These are phyloP conservation scores for Agrotis exclamationis DNA, from an alignment of 2,888 invertebrate genomes.

Conservation along the genomic window DNA sequence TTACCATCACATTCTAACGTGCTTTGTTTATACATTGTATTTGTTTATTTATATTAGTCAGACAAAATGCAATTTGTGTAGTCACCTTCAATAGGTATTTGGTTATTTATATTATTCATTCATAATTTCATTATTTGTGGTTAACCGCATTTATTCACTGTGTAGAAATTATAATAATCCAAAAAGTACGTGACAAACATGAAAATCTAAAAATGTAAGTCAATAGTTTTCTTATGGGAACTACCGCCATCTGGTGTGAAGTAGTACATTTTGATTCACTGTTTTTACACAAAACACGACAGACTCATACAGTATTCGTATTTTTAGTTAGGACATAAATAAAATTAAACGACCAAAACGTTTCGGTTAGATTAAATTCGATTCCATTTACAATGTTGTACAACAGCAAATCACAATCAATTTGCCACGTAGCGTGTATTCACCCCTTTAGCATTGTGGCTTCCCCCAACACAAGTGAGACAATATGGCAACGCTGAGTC, in stretches of 20 bases:
- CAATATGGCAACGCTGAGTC: conserved; percentile 90
- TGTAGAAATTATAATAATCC: neutral
- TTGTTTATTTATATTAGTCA: neutral
- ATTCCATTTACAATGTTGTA: conserved; percentile 80
- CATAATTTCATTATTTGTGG: conserved; percentile 1
- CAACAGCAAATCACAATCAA: conserved; percentile 85
- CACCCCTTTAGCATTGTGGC: conserved; percentile 82
- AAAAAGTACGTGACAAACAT: neutral
- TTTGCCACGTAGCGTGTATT: conserved; percentile 82
- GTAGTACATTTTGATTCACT: conserved; percentile 24
- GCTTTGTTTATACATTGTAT: conserved; percentile 4
- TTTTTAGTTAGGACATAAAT: conserved; percentile 43
- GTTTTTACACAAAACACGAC: conserved; percentile 17
- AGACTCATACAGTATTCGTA: conserved; percentile 12
- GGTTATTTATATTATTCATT: neutral
- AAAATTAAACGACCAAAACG: conserved; percentile 66
- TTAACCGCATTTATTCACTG: neutral
- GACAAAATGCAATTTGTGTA: neutral
- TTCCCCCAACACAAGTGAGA: conserved; percentile 71
- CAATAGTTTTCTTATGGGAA: neutral
- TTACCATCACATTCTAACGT: conserved; percentile 37
- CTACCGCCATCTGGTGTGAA: conserved; percentile 71
- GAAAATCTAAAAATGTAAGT: neutral
- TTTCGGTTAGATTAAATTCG: conserved; percentile 78
- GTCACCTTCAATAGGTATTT: neutral